Base-by-base conservation (phyloP, 2,888 invertebrate species). In the Troglohyphantes excavatus region DNA sequence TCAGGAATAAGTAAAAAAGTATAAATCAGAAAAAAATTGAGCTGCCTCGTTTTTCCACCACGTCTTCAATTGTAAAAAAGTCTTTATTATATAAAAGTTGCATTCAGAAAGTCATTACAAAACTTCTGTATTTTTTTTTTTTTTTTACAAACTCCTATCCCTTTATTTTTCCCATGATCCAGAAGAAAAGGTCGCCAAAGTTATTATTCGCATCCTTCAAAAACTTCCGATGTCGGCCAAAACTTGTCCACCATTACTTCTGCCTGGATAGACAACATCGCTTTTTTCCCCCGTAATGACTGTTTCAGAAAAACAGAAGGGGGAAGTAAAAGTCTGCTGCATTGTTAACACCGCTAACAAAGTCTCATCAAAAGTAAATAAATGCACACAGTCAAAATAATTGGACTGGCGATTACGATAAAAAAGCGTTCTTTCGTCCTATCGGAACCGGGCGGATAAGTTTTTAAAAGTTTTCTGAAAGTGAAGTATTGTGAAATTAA, bases 351-450 rank as follows among this genome's bases (percentile, higher is more conserved):
- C 75, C 67, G 81, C 46, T 88, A 73, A 73, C 82, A 79, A 81
- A 53, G 59, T 53, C 82, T 89, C 82, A 82, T 82, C 88, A 89
- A 76, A 82, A 82, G 75, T 27, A 76, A 89, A 76, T 73, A 67
- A 86, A 73, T 89, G 82, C 67, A 53, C 17, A 76, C 59, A 82
- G 39, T 75, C 65, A 75, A 82, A 89, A 82, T 82, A 89, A 89
- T 76, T 82, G 88, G 82, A 75, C 39, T 43, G 70, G 68, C 82
- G 88, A 89, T 89, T 89, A 89, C 76, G 86, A 78, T 70, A 81
- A 79, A 88, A n/a, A 87, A 75, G 63, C 73, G 53, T 33, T 33
- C 29, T 53, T 61, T 27, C 17, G n/a, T 73, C 17, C 59, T 27
- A 27, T 23, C 2, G 39, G 61, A n/a, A n/a, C 29, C 17, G 67